Base-by-base conservation (phyloP, 2,797 vertebrate species). In the Labroides dimidiatus region DNA sequence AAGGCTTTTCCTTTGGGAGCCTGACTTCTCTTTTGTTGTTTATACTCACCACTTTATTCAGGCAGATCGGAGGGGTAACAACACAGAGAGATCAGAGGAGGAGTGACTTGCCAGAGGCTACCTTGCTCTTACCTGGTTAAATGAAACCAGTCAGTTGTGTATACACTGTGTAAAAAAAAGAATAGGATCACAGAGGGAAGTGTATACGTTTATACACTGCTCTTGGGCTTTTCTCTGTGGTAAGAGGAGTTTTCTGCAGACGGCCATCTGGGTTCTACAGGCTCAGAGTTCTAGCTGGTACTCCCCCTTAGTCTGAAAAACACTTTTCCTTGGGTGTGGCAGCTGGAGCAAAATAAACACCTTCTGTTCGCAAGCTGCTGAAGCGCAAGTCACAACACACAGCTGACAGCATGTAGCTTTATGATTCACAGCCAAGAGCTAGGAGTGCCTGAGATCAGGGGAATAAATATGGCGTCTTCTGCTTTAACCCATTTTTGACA, bases 251-350 rank as follows among this genome's bases (percentile, higher is more conserved):
- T 23, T 78, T 75, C 37, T 73, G 70, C 21, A 50, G 65, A 77
- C n/a, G 51, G 66, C 62, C 74, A 71, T 85, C 80, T 82, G 78
- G 55, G 27, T 67, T 77, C 39, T 71, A 17, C 57, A 53, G 67
- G 19, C 80, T 62, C 33, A 23, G 60, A 82, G 55, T 69, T 81
- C 30, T 68, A 52, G 70, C 64, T 70, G 74, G 63, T 85, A 51
- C 84, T 86, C 78, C 64, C 77, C 72, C 69, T 78, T 72, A 64
- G 78, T 72, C 72, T 84, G 75, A 89, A 93, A 94, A 94, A 91
- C 86, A 90, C 88, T 94, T 93, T 92, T 82, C 48, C 67, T 80
- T 89, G 94, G 93, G 94, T 93, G 93, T 93, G 94, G 93, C 93
- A 92, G 79, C 86, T 87, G 92, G 82, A 91, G 86, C 68, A 81